A percentile compares a stretch with the other conserved stretches of the same genome.
phyloP scores from a whole-genome alignment of 2,113 vertebrate genomes.

The Limnothrissa miodon region DNA sequence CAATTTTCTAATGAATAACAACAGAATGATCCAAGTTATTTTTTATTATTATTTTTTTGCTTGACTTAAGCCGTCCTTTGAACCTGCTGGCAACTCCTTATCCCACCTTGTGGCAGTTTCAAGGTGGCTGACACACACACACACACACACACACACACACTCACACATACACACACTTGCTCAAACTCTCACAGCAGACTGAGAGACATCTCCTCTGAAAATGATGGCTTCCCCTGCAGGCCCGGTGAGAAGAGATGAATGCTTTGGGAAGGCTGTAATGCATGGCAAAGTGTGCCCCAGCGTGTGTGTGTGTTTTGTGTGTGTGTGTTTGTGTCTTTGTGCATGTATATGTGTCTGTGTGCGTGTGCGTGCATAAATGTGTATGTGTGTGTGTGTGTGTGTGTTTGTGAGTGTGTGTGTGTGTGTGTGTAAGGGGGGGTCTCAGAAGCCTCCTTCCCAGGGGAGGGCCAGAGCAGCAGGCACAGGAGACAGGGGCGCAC shows the following conservation, averaged over 20 bases:
- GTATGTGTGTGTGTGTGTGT: not conserved
- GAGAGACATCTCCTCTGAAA: constrained; percentile 34
- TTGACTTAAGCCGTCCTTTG: not conserved
- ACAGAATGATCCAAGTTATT: not conserved
- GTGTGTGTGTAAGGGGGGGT: not conserved
- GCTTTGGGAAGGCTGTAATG: constrained; percentile 45
- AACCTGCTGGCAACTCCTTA: not conserved
- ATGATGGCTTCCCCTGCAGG: constrained; percentile 49
- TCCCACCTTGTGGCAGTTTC: not conserved
- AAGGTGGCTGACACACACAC: not conserved
- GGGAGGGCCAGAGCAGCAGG: constrained; percentile 18
- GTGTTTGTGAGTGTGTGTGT: not conserved
- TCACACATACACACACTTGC: constrained; percentile 24
- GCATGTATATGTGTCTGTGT: not conserved
- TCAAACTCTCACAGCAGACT: constrained; percentile 42
- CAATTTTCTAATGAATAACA: not conserved
- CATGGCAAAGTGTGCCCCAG: constrained; percentile 53
- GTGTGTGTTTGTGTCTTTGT: not conserved
- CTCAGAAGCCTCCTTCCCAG: not conserved
- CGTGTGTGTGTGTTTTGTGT: not conserved
- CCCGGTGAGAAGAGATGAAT: constrained; percentile 53
- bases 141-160: not conserved
- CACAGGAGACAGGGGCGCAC: constrained; percentile 15
- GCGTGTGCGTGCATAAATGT: not conserved
- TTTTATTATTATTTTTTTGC: too few species aligned